These are phyloP conservation scores for Murina feae DNA, from an alignment of 2,113 vertebrate genomes.

Conservation along the genomic window DNA sequence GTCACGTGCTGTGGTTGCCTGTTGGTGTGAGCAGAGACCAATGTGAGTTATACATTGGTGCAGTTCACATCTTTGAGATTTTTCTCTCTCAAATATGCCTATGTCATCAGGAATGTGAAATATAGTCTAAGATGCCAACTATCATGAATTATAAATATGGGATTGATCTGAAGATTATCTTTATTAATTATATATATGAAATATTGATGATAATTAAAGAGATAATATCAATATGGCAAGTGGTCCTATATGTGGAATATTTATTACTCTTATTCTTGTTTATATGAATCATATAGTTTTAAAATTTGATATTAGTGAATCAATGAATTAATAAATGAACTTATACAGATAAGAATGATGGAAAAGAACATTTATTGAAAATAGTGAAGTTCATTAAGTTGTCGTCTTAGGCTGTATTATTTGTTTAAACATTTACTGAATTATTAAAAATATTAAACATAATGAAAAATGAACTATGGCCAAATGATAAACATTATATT, in stretches of 20 bases:
- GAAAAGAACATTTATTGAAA: not conserved
- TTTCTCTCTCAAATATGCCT: not conserved
- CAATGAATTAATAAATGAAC: not conserved
- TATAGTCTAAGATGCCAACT: not conserved
- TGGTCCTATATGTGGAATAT: not conserved
- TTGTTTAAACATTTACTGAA: not conserved
- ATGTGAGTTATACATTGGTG: not conserved
- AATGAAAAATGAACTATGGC: too few species aligned
- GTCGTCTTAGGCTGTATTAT: not conserved
- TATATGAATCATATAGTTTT: not conserved
- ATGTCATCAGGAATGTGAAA: not conserved
- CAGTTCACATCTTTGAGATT: not conserved
- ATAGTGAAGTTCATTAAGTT: not conserved
- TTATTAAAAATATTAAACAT: not conserved
- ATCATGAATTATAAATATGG: not conserved
- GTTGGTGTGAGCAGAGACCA: not conserved
- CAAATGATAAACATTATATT: not conserved
- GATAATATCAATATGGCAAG: not conserved
- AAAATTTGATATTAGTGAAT: not conserved
- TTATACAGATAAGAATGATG: not conserved
- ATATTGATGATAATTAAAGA: not conserved
- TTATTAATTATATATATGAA: not conserved
- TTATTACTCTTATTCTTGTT: not conserved
- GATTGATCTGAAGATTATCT: not conserved
- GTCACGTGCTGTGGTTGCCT: accelerated